Conservation (phyloP, 1,140 invertebrate species). For the Drusus annulatus region DNA sequence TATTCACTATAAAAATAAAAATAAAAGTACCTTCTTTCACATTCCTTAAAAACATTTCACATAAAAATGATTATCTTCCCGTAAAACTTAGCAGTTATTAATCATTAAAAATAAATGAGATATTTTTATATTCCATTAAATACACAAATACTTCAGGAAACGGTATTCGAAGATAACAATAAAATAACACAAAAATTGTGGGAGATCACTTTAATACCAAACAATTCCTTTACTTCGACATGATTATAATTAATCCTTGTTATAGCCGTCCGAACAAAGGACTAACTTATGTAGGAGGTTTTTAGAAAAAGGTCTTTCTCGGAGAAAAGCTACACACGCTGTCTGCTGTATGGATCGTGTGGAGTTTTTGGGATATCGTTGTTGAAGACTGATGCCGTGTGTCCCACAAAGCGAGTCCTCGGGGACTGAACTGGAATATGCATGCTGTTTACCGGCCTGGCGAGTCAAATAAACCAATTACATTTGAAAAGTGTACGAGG, state of each 20-base stretch:
- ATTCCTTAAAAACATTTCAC: too few relatives aligned
- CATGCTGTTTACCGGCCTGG: not conserved
- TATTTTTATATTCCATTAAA: too few relatives aligned
- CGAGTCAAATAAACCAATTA: constrained; percentile 21
- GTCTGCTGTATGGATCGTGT: not conserved
- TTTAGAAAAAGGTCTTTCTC: not conserved
- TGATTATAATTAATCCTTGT: not conserved
- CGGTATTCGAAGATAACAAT: too few relatives aligned
- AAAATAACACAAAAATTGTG: too few relatives aligned
- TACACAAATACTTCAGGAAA: too few relatives aligned
- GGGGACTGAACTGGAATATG: not conserved
- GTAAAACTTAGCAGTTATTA: too few relatives aligned
- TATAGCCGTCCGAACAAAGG: not conserved
- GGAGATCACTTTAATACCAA: not conserved
- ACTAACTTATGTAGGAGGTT: not conserved
- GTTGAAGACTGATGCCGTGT: not conserved
- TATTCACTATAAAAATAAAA: too few relatives aligned
- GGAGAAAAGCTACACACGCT: too few relatives aligned
- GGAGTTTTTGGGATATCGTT: not conserved
- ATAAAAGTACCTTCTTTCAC: too few relatives aligned
- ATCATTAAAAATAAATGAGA: too few relatives aligned
- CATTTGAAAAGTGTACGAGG: not conserved
- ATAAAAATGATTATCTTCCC: too few relatives aligned
- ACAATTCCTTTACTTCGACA: not conserved
- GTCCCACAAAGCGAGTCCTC: not conserved